These are phyloP conservation scores for Acanthosepion pharaonis DNA, from an alignment of 2,888 invertebrate species.

Conservation along the genomic window DNA sequence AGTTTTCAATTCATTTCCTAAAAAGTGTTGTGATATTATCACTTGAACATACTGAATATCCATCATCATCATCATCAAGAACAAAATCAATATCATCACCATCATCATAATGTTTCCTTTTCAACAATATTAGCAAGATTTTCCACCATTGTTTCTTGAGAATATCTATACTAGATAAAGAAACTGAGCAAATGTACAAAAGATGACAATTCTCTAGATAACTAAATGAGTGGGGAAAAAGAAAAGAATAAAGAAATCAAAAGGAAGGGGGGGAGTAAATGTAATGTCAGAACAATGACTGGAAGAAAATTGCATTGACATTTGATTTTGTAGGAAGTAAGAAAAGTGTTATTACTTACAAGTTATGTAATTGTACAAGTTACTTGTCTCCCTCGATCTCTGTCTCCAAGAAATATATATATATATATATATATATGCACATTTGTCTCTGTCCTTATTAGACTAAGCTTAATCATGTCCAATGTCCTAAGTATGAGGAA, in stretches of 20 bases:
- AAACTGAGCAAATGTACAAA: background rate
- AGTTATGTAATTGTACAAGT: slow-evolving; percentile 18
- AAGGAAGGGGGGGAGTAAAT: background rate
- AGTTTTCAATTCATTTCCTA: too few relatives aligned
- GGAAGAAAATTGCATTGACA: background rate
- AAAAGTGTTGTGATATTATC: too few relatives aligned
- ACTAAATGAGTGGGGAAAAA: background rate
- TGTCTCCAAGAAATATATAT: background rate
- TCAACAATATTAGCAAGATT: background rate
- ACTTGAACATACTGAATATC: too few relatives aligned
- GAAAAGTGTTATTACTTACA: background rate
- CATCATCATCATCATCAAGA: too few relatives aligned
- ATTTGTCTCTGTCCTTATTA: background rate
- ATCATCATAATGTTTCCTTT: too few relatives aligned
- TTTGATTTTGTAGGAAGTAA: background rate
- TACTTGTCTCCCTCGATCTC: background rate
- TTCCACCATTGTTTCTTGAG: slow-evolving; percentile 13
- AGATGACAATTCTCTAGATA: background rate
- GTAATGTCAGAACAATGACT: slow-evolving; percentile 12
- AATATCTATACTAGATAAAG: background rate
- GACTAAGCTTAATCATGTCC: background rate
- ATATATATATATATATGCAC: background rate
- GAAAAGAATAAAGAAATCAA: background rate
- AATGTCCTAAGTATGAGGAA: too few relatives aligned
- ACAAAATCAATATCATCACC: too few relatives aligned